Conservation (phyloP, 2,888 invertebrate genomes). For the Lymantria dispar region DNA sequence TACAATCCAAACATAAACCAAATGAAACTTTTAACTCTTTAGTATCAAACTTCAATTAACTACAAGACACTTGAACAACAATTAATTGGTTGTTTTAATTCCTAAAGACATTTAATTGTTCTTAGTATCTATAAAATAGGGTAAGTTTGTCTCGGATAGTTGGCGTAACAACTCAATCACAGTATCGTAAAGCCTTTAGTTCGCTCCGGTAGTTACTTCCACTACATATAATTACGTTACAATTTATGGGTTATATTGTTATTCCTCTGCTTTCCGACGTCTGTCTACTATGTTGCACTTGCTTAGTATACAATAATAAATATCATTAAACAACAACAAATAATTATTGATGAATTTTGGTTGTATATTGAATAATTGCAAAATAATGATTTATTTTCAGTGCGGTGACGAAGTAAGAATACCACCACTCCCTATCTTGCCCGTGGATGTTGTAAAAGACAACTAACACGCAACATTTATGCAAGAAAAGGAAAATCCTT, state of each 20-base stretch:
- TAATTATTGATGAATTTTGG: too few species aligned
- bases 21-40: conserved; percentile 7
- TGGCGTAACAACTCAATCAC: conserved; percentile 54
- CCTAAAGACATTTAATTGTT: conserved; percentile 29
- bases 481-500: too few species aligned
- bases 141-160: conserved; percentile 36
- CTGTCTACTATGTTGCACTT: conserved; percentile 6
- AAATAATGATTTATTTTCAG: too few species aligned
- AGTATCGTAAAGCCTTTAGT: conserved; percentile 56
- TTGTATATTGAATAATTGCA: too few species aligned
- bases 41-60: conserved; percentile 13
- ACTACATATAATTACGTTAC: conserved; percentile 79
- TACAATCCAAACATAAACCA: too few species aligned
- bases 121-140: conserved; percentile 37
- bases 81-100: conserved; percentile 33
- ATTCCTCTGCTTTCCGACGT: conserved; percentile 5
- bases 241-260: conserved; percentile 56
- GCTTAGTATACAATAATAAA: background rate
- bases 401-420: too few species aligned
- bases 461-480: too few species aligned
- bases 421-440: too few species aligned
- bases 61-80: conserved; percentile 27
- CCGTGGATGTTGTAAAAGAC: too few species aligned
- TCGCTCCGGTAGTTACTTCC: conserved; percentile 66
- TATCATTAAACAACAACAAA: too few species aligned